Conservation (phyloP, 2,888 invertebrate genomes). For the Papilio elwesi region DNA sequence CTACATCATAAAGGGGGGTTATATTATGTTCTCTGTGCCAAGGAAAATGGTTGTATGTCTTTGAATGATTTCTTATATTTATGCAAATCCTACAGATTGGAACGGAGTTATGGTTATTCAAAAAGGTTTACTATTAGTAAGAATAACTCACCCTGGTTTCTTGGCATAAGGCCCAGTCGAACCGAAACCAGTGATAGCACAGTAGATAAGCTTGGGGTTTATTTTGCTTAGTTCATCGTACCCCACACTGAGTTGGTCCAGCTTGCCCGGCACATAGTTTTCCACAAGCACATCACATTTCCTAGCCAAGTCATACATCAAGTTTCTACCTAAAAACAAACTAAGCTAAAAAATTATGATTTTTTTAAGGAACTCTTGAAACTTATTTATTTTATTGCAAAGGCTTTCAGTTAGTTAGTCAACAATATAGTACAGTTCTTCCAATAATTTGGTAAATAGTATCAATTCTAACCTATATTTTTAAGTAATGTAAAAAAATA, state of each 20-base stretch:
- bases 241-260: constrained; percentile 90
- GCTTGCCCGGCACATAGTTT: constrained; percentile 96
- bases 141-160: constrained; percentile 87
- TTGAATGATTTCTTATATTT: too few relatives aligned
- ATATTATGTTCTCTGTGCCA: too few relatives aligned
- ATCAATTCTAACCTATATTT: too few relatives aligned
- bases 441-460: neutral
- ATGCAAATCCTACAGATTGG: too few relatives aligned
- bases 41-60: too few relatives aligned
- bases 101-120: too few relatives aligned
- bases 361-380: too few relatives aligned
- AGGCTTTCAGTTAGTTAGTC: neutral
- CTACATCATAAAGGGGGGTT: too few relatives aligned
- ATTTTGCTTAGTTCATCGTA: constrained; percentile 88
- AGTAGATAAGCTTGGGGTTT: constrained; percentile 94
- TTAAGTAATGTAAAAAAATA: too few relatives aligned
- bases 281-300: constrained; percentile 95
- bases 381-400: too few relatives aligned
- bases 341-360: too few relatives aligned
- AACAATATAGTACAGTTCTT: neutral
- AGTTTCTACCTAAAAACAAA: constrained; percentile 67
- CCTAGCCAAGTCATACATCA: constrained; percentile 88
- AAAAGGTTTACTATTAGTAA: neutral
- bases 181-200: constrained; percentile 97
- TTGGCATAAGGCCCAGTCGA: constrained; percentile 92